phyloP scores from a whole-genome alignment of 92 coral and sea anemone species.

The Heteractis magnifica region DNA sequence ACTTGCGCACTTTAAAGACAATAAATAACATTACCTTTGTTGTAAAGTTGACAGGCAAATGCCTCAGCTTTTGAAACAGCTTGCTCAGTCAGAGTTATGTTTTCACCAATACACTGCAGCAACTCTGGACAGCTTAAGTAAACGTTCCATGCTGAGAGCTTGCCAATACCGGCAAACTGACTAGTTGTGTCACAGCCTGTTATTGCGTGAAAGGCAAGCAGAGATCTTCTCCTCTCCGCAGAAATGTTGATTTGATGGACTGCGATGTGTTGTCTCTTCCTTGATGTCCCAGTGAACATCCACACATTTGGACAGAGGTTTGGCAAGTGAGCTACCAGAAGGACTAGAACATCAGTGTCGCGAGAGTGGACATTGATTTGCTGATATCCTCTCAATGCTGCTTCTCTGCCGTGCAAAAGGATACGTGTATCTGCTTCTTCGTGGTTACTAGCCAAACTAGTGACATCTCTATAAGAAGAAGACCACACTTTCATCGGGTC shows the following conservation, averaged over 20 bases:
- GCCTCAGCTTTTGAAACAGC: slow-evolving; percentile 63
- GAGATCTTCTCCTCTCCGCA: too few species aligned
- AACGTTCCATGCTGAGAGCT: too few species aligned
- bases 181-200: too few species aligned
- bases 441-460: slow-evolving; percentile 44
- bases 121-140: slow-evolving; percentile 18
- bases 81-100: slow-evolving; percentile 10
- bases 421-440: slow-evolving; percentile 60
- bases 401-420: slow-evolving; percentile 58
- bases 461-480: slow-evolving; percentile 26
- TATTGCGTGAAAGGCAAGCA: too few species aligned
- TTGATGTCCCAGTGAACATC: slow-evolving; percentile 64
- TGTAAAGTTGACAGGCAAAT: slow-evolving; percentile 61
- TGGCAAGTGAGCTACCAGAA: slow-evolving; percentile 55
- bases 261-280: not conserved
- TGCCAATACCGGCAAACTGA: too few species aligned
- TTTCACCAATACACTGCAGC: slow-evolving; percentile 36
- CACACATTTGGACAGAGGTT: slow-evolving; percentile 52
- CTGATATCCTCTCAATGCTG: slow-evolving; percentile 48
- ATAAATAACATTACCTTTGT: slow-evolving; percentile 23
- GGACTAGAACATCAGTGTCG: slow-evolving; percentile 55
- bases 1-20: not conserved
- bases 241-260: too few species aligned
- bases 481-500: slow-evolving; percentile 54
- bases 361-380: slow-evolving; percentile 56